Conservation (phyloP, 2,113 vertebrate species). For the Corythoichthys intestinalis region DNA sequence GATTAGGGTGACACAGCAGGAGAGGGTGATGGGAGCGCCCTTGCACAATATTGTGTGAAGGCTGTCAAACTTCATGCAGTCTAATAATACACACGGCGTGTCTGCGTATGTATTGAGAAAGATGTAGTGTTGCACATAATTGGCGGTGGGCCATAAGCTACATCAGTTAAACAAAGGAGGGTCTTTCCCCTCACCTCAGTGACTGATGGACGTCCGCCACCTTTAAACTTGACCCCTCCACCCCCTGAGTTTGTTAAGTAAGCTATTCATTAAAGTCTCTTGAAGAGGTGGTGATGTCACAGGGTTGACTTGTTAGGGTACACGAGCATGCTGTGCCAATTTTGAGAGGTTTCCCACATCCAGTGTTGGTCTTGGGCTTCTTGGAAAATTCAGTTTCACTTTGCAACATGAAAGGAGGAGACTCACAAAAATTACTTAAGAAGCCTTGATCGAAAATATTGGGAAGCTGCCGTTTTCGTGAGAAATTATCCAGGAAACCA, state of each 20-base stretch:
- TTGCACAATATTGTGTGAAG: constrained; percentile 68
- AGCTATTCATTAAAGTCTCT: background rate
- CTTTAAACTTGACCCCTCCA: background rate
- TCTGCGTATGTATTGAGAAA: constrained; percentile 28
- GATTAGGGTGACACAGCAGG: constrained; percentile 66
- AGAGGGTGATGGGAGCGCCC: constrained; percentile 62
- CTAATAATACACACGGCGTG: constrained; percentile 60
- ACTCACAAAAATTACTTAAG: background rate
- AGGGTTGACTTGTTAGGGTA: background rate
- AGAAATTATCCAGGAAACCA: too few relatives aligned
- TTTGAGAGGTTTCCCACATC: too few relatives aligned
- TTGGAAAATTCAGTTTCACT: background rate
- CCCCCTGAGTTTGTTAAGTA: background rate
- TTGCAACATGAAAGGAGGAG: background rate
- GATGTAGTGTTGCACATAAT: constrained; percentile 8
- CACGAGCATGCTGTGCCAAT: background rate
- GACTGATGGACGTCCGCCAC: background rate
- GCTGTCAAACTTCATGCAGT: constrained; percentile 67
- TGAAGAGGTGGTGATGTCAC: background rate
- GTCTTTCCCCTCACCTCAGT: background rate
- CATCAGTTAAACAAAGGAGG: background rate
- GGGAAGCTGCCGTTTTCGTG: background rate
- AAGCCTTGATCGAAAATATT: background rate
- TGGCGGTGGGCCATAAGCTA: background rate
- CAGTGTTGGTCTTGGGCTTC: too few relatives aligned